phyloP scores from a whole-genome alignment of 2,113 vertebrate species.

The Gracilinanus agilis region DNA sequence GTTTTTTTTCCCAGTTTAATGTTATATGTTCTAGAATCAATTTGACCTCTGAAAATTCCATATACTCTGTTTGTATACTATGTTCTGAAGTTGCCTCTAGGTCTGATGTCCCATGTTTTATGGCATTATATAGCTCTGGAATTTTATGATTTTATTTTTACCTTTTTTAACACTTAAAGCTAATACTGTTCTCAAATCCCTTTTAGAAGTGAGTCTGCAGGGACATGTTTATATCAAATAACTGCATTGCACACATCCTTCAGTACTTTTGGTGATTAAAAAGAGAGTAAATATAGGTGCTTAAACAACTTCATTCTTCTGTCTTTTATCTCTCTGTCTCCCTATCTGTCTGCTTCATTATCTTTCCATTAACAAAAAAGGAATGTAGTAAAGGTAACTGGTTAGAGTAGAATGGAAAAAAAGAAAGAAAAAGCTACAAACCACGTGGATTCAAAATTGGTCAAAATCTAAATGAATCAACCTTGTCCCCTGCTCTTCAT shows the following conservation, averaged over 20 bases:
- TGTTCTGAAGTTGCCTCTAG: neutral
- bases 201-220: neutral
- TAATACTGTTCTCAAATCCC: neutral
- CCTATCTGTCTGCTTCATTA: neutral
- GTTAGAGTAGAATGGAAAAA: constrained; percentile 3
- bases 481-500: neutral
- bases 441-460: constrained; percentile 39
- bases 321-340: neutral
- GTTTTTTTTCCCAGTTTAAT: neutral
- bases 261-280: neutral
- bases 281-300: neutral
- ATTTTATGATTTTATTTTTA: neutral
- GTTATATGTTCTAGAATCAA: neutral
- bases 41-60: neutral
- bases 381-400: neutral
- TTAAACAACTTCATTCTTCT: neutral
- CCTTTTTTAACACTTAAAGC: neutral
- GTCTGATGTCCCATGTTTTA: neutral
- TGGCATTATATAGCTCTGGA: neutral
- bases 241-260: neutral
- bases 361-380: neutral
- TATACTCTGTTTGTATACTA: neutral
- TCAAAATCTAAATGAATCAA: constrained; percentile 34
- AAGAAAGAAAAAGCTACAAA: constrained; percentile 38
- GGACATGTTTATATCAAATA: neutral